Base-by-base conservation (phyloP, 2,113 vertebrate species). In the Potamarius usumacintae region DNA sequence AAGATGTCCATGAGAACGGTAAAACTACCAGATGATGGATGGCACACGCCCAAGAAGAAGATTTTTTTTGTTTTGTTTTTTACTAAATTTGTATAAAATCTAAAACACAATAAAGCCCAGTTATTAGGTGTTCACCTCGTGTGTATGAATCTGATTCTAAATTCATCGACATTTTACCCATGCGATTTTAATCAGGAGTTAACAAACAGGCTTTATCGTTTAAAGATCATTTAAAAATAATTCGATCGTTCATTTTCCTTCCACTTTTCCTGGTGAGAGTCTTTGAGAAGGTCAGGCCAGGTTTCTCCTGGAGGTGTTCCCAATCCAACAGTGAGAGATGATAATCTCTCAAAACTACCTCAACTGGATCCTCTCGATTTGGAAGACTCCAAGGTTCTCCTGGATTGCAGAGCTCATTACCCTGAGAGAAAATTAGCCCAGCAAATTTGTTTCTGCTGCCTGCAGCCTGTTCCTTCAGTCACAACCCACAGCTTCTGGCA, bases 1-100 rank as follows among this genome's bases (percentile, higher is more conserved):
- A 98, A 96, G 98, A 99, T 87, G 92, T 96, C 0, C 93, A 97
- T 0, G 98, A 99, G 94, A 99, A 98, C 67, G 98, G 98, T 85
- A 99, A 99, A 93, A 87, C 96, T 55, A 94, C 97, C 91, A 97
- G 98, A 92, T 98, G 97, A 92, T 98, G 92, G 83, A 76, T 57
- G 78, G 67, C 48, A 11, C 8, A 57, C 48, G 63, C 52, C n/a
- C 3, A 62, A 12, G 57, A 82, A 57, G 79, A 62, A 7, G 18
- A 2, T 42, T 62, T 22, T 81, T 81, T 62, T 25, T 34, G 60
- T 81, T 81, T 34, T 42, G 60, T 22, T 81, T 81, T 81, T 34
- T 42, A 81, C 30, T 62, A 3, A 62, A 48, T 82, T 82, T 82
- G 79, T 82, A 82, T 25, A 60, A 82, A 82, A 82, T 62, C 30